Conservation (phyloP, 2,888 invertebrate genomes). For the Trichogramma evanescens region DNA sequence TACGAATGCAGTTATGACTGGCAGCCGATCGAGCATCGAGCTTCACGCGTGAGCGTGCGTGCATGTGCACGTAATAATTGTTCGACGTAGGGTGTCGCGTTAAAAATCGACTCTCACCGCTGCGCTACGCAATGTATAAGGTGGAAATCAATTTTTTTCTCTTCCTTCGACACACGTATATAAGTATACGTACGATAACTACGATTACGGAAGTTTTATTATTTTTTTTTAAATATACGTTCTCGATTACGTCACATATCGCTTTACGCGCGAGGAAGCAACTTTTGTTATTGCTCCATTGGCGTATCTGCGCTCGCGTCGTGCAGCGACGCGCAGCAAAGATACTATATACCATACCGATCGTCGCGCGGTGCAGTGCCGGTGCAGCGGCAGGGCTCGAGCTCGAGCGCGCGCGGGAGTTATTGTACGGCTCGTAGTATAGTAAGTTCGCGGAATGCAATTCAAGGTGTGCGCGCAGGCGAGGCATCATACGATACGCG, state of each 20-base stretch:
- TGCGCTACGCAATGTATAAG: too few relatives aligned
- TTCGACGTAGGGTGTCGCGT: background rate
- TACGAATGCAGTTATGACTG: too few relatives aligned
- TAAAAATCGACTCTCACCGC: too few relatives aligned
- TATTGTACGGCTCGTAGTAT: background rate
- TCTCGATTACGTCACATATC: slow-evolving; percentile 12
- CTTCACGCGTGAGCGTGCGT: background rate
- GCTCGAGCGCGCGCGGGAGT: background rate
- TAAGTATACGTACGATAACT: background rate
- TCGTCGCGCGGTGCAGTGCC: too few relatives aligned
- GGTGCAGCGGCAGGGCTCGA: too few relatives aligned
- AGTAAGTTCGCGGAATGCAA: slow-evolving; percentile 18
- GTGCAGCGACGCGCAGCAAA: too few relatives aligned
- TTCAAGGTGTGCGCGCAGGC: slow-evolving; percentile 1
- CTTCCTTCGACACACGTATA: background rate
- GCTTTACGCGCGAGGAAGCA: slow-evolving; percentile 19
- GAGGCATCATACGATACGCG: too few relatives aligned
- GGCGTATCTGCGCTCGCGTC: too few relatives aligned
- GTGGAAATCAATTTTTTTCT: too few relatives aligned
- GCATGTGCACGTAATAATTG: background rate
- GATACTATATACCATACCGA: too few relatives aligned
- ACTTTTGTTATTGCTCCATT: slow-evolving; percentile 1
- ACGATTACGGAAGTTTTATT: slow-evolving; percentile 10
- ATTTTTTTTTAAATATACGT: background rate
- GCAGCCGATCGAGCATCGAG: too few relatives aligned